phyloP scores from a whole-genome alignment of 2,797 vertebrate genomes.

The Hafferia zeledoni region DNA sequence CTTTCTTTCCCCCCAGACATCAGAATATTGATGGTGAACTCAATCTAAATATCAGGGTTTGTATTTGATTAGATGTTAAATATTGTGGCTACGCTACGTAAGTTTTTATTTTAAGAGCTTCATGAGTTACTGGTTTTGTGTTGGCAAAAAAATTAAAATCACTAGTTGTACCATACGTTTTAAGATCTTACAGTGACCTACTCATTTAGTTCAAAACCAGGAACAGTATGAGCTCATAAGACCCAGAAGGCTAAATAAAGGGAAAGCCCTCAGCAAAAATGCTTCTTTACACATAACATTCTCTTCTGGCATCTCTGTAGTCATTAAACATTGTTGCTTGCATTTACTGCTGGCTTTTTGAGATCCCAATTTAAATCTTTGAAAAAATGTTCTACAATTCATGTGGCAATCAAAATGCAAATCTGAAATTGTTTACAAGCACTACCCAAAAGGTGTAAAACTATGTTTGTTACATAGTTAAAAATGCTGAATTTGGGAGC shows the following conservation, averaged over 20 bases:
- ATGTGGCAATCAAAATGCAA: neutral
- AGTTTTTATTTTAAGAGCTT: neutral
- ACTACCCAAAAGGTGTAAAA: neutral
- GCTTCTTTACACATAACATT: neutral
- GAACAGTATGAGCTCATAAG: neutral
- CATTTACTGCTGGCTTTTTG: neutral
- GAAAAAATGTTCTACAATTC: neutral
- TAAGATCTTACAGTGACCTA: neutral
- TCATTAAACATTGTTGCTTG: neutral
- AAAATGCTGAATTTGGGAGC: neutral
- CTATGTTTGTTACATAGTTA: neutral
- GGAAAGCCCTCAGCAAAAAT: neutral
- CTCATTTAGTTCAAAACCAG: neutral
- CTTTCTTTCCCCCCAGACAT: neutral
- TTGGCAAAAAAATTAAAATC: neutral
- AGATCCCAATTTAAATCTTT: neutral
- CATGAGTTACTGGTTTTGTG: neutral
- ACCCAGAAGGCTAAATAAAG: neutral
- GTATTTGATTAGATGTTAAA: neutral
- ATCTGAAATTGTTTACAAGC: neutral
- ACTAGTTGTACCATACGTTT: neutral
- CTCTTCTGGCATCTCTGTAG: neutral
- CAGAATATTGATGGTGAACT: neutral
- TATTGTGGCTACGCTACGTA: neutral
- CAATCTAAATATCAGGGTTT: neutral